Evolutionary conservation across 2,113 vertebrate genomes (phyloP).

Genomic region (Chaetorhynchus papuensis): DNA sequence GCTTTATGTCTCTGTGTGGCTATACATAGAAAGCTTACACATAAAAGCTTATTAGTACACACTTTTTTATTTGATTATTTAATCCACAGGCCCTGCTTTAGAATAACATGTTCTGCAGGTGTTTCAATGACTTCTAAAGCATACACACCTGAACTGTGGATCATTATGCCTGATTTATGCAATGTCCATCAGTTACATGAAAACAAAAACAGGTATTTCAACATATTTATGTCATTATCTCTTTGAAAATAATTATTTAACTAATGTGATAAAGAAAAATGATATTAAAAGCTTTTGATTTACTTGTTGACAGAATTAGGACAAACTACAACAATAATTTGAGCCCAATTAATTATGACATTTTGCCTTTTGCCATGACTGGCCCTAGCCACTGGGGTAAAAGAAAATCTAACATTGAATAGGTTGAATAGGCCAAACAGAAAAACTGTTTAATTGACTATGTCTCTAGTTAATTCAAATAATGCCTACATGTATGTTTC

Average conservation of each 20-base stretch:
- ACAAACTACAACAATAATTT: neutral
- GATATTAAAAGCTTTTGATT: neutral
- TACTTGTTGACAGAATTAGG: neutral
- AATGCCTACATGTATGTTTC: neutral
- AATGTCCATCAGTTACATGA: rapidly evolving
- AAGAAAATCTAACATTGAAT: neutral
- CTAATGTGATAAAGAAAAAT: neutral
- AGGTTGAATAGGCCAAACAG: neutral
- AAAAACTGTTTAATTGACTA: neutral
- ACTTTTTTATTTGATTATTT: neutral
- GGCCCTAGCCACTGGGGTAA: neutral
- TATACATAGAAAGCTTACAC: neutral
- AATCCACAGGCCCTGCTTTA: neutral
- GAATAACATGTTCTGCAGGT: neutral
- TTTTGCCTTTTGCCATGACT: neutral
- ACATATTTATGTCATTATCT: neutral
- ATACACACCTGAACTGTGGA: neutral
- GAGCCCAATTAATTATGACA: neutral
- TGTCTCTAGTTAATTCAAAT: neutral
- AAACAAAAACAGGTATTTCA: neutral
- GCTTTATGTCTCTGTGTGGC: neutral
- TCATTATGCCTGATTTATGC: neutral
- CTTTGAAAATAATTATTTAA: neutral
- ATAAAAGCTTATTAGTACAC: neutral
- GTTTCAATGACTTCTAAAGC: neutral